Evolutionary conservation across 1,140 invertebrate genomes (phyloP).

Genomic region (Rhopalosiphum maidis): DNA sequence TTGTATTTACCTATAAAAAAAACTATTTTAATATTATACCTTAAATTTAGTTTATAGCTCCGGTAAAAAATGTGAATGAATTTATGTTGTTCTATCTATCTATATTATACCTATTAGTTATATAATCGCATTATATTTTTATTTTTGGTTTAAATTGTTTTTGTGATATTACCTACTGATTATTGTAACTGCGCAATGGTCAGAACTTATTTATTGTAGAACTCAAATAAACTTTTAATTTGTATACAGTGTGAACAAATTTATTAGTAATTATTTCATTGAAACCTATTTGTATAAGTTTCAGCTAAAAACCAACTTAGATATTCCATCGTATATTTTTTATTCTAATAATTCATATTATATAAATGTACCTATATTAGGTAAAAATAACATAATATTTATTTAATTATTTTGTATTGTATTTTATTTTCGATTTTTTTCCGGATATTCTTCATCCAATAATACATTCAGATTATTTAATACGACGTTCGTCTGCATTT

Average conservation of each 20-base stretch:
- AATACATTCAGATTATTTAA: too few species aligned
- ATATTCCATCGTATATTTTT: neutral
- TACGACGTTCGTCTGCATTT: neutral
- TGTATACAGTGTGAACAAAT: neutral
- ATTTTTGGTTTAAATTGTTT: too few species aligned
- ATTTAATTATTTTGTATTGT: neutral
- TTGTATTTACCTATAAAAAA: too few species aligned
- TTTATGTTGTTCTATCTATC: too few species aligned
- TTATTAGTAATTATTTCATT: neutral
- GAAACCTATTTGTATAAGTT: too few species aligned
- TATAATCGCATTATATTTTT: too few species aligned
- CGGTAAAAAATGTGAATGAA: too few species aligned
- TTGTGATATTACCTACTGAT: neutral
- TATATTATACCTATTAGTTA: too few species aligned
- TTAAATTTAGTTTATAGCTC: too few species aligned
- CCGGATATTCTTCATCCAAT: neutral
- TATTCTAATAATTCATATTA: neutral
- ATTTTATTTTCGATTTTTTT: neutral
- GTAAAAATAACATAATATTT: neutral
- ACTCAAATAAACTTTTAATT: neutral
- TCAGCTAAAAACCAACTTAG: neutral
- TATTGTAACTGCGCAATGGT: neutral
- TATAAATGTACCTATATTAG: neutral
- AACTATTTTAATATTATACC: too few species aligned
- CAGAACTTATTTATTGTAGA: neutral